These are phyloP conservation scores for Anguilla pacifica DNA, from an alignment of 2,797 vertebrate genomes.

Conservation along the genomic window DNA sequence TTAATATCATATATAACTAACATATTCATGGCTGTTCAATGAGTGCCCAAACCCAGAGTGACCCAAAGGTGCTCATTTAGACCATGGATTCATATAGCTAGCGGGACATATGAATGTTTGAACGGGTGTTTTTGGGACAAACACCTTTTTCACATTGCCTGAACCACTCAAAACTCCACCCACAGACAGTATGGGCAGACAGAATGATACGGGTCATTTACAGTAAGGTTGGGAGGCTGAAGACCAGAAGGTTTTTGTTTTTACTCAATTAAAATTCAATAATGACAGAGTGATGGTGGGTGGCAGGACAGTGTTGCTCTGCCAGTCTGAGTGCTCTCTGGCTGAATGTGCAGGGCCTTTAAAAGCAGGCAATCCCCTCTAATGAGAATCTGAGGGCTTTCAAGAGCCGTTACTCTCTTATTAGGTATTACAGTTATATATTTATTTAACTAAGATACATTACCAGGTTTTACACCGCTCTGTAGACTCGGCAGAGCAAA, in stretches of 20 bases:
- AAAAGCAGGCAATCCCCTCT: constrained; percentile 8
- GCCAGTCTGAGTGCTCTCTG: not conserved
- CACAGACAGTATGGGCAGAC: not conserved
- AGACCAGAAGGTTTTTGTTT: not conserved
- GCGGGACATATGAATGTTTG: not conserved
- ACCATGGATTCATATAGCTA: not conserved
- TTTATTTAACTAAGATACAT: not conserved
- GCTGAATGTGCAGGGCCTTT: not conserved
- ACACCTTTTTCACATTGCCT: not conserved
- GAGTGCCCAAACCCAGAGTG: not conserved
- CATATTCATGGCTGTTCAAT: not conserved
- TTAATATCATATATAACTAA: not conserved
- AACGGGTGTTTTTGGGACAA: not conserved
- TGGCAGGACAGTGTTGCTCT: not conserved
- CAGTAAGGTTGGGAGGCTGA: not conserved
- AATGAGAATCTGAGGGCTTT: not conserved
- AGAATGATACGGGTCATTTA: not conserved
- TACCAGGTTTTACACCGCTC: not conserved
- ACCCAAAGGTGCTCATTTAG: not conserved
- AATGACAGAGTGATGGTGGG: not conserved
- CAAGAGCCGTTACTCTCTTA: not conserved
- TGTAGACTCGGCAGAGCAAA: not conserved
- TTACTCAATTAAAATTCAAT: constrained; percentile 2
- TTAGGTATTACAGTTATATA: not conserved
- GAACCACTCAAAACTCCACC: not conserved